Conservation (phyloP, 2,113 vertebrate genomes). For the Brevimyrus niger region DNA sequence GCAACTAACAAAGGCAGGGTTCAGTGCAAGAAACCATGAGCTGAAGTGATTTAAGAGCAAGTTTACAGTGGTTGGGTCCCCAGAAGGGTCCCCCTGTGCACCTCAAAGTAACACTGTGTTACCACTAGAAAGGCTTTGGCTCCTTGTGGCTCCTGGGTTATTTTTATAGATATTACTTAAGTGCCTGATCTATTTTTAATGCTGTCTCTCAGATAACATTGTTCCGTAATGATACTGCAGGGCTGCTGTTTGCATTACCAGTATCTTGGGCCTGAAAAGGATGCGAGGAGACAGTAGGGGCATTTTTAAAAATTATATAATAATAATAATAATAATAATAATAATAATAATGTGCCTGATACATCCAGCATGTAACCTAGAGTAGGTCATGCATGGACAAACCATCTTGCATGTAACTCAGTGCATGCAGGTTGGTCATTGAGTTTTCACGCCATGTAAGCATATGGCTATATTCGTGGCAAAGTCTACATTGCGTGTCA, state of each 20-base stretch:
- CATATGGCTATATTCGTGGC: not conserved
- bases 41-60: not conserved
- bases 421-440: not conserved
- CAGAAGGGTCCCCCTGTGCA: not conserved
- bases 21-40: not conserved
- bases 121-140: not conserved
- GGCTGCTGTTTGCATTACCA: not conserved
- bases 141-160: not conserved
- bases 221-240: not conserved
- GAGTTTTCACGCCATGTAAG: not conserved
- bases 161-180: conserved; percentile 18
- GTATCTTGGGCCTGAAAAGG: not conserved
- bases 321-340: not conserved
- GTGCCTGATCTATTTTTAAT: conserved; percentile 13
- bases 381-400: not conserved
- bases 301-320: not conserved
- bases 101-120: not conserved
- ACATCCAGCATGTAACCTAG: not conserved
- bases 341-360: not conserved
- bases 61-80: not conserved
- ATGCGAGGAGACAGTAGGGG: not conserved
- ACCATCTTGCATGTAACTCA: not conserved
- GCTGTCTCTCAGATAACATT: not conserved
- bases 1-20: not conserved
- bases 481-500: not conserved